These are phyloP conservation scores for Chrysomela aeneicollis DNA, from an alignment of 2,888 invertebrate species.

Conservation along the genomic window DNA sequence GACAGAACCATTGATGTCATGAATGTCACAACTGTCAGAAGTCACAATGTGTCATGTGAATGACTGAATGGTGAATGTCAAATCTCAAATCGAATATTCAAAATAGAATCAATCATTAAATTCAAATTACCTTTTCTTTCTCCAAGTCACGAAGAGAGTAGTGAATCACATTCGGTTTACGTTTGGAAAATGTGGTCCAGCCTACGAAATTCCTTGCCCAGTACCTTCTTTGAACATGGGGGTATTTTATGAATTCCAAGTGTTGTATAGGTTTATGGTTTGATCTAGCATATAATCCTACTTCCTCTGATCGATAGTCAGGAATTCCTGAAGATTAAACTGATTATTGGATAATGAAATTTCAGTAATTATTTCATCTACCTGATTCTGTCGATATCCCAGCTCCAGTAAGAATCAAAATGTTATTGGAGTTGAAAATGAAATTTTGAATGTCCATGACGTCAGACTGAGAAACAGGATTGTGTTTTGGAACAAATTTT, in stretches of 20 bases:
- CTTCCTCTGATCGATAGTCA: conserved; percentile 91
- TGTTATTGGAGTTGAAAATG: conserved; percentile 64
- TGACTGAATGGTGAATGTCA: too few species aligned
- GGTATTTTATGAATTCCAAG: conserved; percentile 80
- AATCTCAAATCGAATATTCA: too few species aligned
- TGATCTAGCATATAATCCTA: conserved; percentile 88
- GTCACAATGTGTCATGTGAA: too few species aligned
- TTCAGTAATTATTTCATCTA: conserved; percentile 50
- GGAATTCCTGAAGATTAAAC: conserved; percentile 76
- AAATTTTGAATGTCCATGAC: conserved; percentile 68
- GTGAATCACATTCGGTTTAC: conserved; percentile 84
- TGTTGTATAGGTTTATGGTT: conserved; percentile 86
- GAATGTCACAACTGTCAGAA: neutral
- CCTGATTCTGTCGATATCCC: conserved; percentile 96
- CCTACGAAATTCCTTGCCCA: conserved; percentile 97
- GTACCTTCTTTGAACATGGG: conserved; percentile 77
- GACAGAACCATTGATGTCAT: too few species aligned
- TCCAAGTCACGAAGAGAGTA: conserved; percentile 76
- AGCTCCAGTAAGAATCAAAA: conserved; percentile 87
- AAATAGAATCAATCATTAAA: neutral
- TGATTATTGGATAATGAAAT: neutral
- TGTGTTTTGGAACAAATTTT: conserved; percentile 77
- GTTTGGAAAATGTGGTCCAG: conserved; percentile 85
- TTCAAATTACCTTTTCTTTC: conserved; percentile 53
- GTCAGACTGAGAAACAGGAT: conserved; percentile 70